Evolutionary conservation across 2,888 invertebrate genomes (phyloP), one percentile per base, ranked within the genome.

Genomic region (Tholera decimalis): DNA sequence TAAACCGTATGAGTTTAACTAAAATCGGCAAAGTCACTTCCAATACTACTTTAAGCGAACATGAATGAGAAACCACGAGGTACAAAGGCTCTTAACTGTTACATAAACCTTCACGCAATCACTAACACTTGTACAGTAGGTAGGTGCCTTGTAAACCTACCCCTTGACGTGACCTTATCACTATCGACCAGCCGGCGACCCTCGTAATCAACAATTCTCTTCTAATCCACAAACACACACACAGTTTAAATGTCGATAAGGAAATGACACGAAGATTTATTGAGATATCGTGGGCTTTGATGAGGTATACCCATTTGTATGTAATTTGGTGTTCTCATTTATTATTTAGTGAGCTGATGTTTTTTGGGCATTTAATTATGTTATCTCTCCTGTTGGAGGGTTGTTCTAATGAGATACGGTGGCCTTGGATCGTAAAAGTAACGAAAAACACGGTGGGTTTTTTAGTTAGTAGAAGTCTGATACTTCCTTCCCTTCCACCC

Each of bases 191-290:
- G 33, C 60, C 8, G 18, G 18, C 13, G 13, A 53, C 39, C 47
- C 47, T 28, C 26, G 37, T 22, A 41, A 55, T 50, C 26, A 56
- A 59, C 73, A 41, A 73, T 77, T 64, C 33, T 39, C 44, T 26
- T 37, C 56, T 53, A 44, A 77, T 77, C n/a, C n/a, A n/a, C 57
- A 64, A 78, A 47, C 47, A 56, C 24, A 30, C 13, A 73, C 73
- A 78, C 11, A 28, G 55, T 37, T 47, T 59, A 57, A 56, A 8
- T 41, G 47, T 22, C 35, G 8, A 49, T 46, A 7, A 22, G 79
- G 20, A 73, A 73, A 47, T 28, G 26, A 35, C 7, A 3, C 4
- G 1, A 35, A 24, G 18, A 35, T 24, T 35, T 24, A 37, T 24
- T 46, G 4, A 9, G 18, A 30, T n/a, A 39, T 20, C n/a, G n/a